A percentile compares a stretch with the other conserved stretches of the same genome.
phyloP scores from a whole-genome alignment of 2,797 vertebrate species.

The Lepus townsendii region DNA sequence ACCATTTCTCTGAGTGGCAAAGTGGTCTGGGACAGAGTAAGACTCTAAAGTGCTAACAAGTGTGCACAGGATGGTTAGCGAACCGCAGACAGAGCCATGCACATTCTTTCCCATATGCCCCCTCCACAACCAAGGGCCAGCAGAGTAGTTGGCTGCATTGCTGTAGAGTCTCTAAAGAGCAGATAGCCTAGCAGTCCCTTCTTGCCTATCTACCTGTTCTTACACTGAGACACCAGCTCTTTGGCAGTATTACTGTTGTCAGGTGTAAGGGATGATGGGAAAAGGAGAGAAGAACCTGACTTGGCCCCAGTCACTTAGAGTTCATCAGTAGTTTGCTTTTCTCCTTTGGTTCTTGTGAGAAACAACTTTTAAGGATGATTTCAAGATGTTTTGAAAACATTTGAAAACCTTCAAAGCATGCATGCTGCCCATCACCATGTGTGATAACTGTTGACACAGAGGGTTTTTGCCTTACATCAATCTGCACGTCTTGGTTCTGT shows the following conservation, averaged over 20 bases:
- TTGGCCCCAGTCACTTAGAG: background rate
- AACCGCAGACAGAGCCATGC: background rate
- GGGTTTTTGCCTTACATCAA: background rate
- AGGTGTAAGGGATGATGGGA: background rate
- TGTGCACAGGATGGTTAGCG: background rate
- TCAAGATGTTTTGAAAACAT: conserved; percentile 36
- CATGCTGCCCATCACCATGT: background rate
- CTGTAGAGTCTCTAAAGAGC: background rate
- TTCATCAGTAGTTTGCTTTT: background rate
- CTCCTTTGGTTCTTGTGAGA: conserved; percentile 5
- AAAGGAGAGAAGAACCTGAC: background rate
- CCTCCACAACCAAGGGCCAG: too few relatives aligned
- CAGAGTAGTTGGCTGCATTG: background rate
- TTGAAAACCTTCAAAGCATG: background rate
- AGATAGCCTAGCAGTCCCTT: background rate
- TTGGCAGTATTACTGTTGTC: background rate
- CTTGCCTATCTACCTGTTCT: background rate
- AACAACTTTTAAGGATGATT: background rate
- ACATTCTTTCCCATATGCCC: background rate
- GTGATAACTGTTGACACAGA: background rate
- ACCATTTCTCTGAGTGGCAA: background rate
- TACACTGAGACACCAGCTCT: background rate
- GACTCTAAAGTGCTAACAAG: background rate
- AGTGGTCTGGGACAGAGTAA: background rate
- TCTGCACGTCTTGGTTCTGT: conserved; percentile 9